Evolutionary conservation across 2,113 vertebrate genomes (phyloP), one percentile per base, ranked within the genome.

Genomic region (Rattus norvegicus): DNA sequence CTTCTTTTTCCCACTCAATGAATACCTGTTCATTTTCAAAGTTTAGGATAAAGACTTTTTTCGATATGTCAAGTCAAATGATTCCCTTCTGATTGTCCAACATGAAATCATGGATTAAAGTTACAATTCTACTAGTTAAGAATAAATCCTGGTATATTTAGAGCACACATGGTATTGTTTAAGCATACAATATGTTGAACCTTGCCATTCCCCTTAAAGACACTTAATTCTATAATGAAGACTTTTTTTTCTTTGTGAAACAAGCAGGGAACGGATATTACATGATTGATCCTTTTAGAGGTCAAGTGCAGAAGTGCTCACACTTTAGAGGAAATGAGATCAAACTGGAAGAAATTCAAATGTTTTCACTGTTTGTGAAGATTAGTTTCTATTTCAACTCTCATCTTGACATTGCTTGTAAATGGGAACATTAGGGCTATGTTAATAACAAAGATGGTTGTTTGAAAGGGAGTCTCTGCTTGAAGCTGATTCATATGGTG

Each of bases 21-120:
- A 91, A 92, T 54, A 43, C 13, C 2, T 20, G 85, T 24, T 13
- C 33, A 49, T 93, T 93, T 93, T 92, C 33, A 88, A 75, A 95
- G 20, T 54, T 61, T 54, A 93, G 61, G 24, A 28, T 9, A 96
- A 92, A 63, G 80, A 5, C 19, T 94, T 30, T 10, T 77, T 91
- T 84, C 54, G 5, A 80, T 63, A 69, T 47, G 67, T n/a, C 10
- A 33, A 54, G 69, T 22, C 91, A 88, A 95, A 91, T 1, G 59
- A 14, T 92, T 95, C 54, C 13, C 88, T 28, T 73, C 52, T 59
- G 13, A 76, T n/a, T 56, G 36, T 76, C 14, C 5, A 87, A 30
- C 4, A 39, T 76, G 39, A 95, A 83, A 63, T 75, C 83, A 89
- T 36, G 19, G 11, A 96, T 67, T 16, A 65, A 76, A 14, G 70